Evolutionary conservation across 2,888 invertebrate species (phyloP).

Genomic region (Plagodis pulveraria): DNA sequence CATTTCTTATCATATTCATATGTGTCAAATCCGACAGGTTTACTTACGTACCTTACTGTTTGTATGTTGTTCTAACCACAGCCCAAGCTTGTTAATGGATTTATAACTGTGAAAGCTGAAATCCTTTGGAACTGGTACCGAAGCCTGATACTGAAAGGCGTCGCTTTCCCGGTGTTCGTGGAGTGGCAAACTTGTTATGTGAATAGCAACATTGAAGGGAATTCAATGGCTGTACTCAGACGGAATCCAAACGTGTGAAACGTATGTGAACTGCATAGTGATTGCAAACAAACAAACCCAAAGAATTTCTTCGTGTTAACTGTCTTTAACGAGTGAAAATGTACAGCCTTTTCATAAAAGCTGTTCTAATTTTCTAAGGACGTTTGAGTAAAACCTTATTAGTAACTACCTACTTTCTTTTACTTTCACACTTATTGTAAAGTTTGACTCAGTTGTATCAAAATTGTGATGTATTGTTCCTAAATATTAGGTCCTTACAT

Average conservation of each 20-base stretch:
- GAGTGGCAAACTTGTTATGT: constrained; percentile 41
- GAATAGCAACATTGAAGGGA: constrained; percentile 21
- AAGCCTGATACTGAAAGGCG: constrained; percentile 40
- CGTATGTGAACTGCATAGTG: constrained; percentile 6
- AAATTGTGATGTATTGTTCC: no score
- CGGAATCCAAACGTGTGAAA: constrained; percentile 30
- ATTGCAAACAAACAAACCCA: not conserved
- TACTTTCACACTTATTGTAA: no score
- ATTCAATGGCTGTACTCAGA: constrained; percentile 25
- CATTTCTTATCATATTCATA: not conserved
- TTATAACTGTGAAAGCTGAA: constrained; percentile 40
- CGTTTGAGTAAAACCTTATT: no score
- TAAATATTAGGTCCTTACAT: no score
- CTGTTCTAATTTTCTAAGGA: no score
- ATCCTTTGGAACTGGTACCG: constrained; percentile 54
- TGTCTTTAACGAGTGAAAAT: no score
- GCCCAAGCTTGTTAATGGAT: constrained; percentile 44
- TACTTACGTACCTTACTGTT: constrained; percentile 38
- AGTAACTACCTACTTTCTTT: no score
- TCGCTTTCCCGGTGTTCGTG: constrained; percentile 50
- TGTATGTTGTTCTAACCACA: constrained; percentile 40
- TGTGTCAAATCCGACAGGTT: constrained; percentile 1
- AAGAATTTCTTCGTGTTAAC: no score
- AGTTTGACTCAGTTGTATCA: no score
- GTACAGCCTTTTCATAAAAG: no score